Evolutionary conservation across 2,113 vertebrate species (phyloP).

Genomic region (Butorides virescens): DNA sequence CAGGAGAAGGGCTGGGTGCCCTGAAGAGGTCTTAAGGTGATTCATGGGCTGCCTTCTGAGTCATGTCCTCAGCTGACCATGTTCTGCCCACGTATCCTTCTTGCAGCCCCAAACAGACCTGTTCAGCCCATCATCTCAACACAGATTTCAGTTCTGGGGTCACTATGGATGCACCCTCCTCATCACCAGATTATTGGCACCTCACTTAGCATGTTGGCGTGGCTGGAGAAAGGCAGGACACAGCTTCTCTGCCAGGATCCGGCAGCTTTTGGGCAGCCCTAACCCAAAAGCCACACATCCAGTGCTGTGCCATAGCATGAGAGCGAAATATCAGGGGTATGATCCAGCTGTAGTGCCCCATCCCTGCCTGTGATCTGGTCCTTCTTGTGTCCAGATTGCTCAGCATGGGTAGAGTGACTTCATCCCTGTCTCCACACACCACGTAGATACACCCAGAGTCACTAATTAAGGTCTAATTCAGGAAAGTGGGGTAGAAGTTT

Average conservation of each 20-base stretch:
- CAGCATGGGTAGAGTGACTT: neutral
- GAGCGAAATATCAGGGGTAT: neutral
- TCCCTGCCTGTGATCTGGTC: neutral
- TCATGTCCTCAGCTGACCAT: accelerated
- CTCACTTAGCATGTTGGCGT: neutral
- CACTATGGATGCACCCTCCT: neutral
- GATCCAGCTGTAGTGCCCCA: neutral
- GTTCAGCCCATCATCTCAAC: neutral
- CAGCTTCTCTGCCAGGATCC: neutral
- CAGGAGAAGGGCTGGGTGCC: neutral
- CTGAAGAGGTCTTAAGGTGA: neutral
- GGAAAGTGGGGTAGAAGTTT: neutral
- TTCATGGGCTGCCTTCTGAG: neutral
- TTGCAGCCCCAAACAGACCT: neutral
- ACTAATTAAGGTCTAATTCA: neutral
- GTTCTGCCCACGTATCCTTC: neutral
- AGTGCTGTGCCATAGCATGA: neutral
- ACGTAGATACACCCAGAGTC: neutral
- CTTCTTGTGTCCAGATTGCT: neutral
- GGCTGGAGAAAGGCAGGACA: neutral
- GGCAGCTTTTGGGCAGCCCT: neutral
- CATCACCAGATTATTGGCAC: neutral
- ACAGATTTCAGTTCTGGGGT: neutral
- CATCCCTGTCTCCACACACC: neutral
- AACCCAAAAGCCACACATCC: neutral